Evolutionary conservation across 2,888 invertebrate species (phyloP).

Genomic region (Drosophila nr. perissopoda): DNA sequence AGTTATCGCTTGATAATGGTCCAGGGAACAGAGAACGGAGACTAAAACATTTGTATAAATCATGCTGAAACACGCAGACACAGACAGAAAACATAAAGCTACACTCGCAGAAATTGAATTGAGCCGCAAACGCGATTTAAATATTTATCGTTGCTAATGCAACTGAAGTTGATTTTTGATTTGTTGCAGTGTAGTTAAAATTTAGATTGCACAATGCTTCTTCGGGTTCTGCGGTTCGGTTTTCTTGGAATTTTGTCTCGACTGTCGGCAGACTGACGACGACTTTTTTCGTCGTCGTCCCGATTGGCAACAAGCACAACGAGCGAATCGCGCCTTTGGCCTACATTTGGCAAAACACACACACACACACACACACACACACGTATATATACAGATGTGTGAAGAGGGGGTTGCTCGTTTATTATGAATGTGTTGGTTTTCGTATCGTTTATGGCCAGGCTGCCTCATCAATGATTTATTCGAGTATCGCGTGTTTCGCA

Average conservation of each 20-base stretch:
- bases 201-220: constrained; percentile 29
- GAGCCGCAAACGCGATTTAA: background rate
- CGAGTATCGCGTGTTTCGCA: constrained; percentile 72
- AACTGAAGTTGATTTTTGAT: background rate
- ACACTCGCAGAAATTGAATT: constrained; percentile 18
- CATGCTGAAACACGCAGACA: constrained; percentile 10
- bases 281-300: constrained; percentile 4
- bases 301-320: constrained; percentile 56
- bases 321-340: constrained; percentile 66
- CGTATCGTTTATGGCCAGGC: constrained; percentile 33
- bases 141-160: background rate
- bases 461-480: constrained; percentile 77
- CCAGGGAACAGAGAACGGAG: constrained; percentile 37
- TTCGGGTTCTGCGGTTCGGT: constrained; percentile 6
- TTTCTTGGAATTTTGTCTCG: constrained; percentile 76
- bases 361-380: constrained; percentile 17
- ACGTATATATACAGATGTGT: background rate
- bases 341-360: constrained; percentile 59
- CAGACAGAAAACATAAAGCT: constrained; percentile 8
- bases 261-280: constrained; percentile 59
- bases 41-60: constrained; percentile 19
- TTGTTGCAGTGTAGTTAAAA: constrained; percentile 12
- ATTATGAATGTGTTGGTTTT: constrained; percentile 36
- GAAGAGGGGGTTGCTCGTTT: constrained; percentile 19
- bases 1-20: constrained; percentile 64